Evolutionary conservation across 1,140 invertebrate species (phyloP), one percentile per base, ranked within the genome.

Genomic region (Drosophila cardini): DNA sequence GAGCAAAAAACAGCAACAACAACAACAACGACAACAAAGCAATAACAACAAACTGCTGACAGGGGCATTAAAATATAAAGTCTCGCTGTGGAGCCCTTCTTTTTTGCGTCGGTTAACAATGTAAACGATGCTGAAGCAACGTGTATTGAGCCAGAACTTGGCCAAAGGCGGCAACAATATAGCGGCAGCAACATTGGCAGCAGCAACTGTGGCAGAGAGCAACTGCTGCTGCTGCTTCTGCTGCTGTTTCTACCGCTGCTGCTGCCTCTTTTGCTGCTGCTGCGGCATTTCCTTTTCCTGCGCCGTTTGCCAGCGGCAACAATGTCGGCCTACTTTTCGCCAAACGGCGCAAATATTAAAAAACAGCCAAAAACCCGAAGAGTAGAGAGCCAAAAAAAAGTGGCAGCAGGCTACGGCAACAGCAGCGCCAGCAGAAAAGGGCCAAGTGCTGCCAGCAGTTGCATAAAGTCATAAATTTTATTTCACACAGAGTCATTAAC

Each of bases 401-500:
- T 4, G 34, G 48, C 36, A 53, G 55, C 34, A 9, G 15, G n/a
- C 6, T 46, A 26, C 9, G 10, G 16, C 40, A 9, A 16, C n/a
- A n/a, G 38, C 13, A 57, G 55, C 46, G 46, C 48, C 18, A 58
- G 40, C 57, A 46, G 30, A 61, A 50, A 63, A 63, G 53, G 70
- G 46, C 61, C 74, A 71, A 77, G 57, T 62, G 48, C 74, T 76
- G 78, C 67, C 81, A 80, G 83, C 80, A 86, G 84, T 83, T 86
- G 83, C 83, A 89, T 84, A 80, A 89, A 89, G 84, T 89, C 84
- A 89, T 89, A 89, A 89, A 89, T 89, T 89, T 89, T 80, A 89
- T 89, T 89, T 90, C 84, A 65, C 84, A 89, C 77, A 89, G 80
- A 89, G 85, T 89, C 84, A 89, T 89, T 89, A 89, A 89, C 84